Conservation (phyloP, 2,113 vertebrate species). For the Etheostoma spectabile region DNA sequence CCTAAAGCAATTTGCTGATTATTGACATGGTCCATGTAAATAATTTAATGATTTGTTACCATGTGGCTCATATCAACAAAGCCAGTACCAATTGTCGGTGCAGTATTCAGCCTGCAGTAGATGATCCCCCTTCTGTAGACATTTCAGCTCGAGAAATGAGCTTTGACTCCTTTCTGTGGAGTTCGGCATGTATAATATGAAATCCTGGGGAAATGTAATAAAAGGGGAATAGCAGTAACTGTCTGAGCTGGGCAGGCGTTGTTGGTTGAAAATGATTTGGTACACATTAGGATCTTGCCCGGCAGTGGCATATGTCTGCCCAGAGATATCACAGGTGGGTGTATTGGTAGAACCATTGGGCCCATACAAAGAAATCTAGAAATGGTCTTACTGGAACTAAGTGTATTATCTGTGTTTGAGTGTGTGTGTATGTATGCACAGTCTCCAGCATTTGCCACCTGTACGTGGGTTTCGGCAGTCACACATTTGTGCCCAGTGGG, state of each 20-base stretch:
- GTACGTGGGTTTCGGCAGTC: constrained; percentile 27
- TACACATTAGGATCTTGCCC: constrained; percentile 49
- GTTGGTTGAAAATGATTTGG: constrained; percentile 65
- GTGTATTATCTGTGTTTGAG: constrained; percentile 16
- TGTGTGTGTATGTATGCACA: constrained; percentile 16
- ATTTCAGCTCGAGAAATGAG: constrained; percentile 57
- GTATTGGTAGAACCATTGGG: constrained; percentile 19
- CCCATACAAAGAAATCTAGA: constrained; percentile 42
- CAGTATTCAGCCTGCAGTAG: constrained; percentile 32
- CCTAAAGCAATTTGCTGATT: constrained; percentile 4
- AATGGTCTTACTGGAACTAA: constrained; percentile 32
- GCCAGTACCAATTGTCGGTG: constrained; percentile 23
- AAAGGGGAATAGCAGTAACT: constrained; percentile 45
- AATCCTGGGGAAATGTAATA: constrained; percentile 65
- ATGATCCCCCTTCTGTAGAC: constrained; percentile 28
- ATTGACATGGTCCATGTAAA: constrained; percentile 27
- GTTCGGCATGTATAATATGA: constrained; percentile 58
- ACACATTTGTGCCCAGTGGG: constrained; percentile 1
- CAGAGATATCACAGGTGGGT: constrained; percentile 51
- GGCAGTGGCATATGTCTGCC: constrained; percentile 52
- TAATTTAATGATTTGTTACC: constrained; percentile 50
- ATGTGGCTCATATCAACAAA: constrained; percentile 46
- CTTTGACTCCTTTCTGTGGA: constrained; percentile 57
- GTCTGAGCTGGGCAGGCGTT: constrained; percentile 28
- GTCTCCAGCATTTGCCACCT: constrained; percentile 45